phyloP scores from a whole-genome alignment of 1,140 invertebrate genomes.

The Papilio polyxenes region DNA sequence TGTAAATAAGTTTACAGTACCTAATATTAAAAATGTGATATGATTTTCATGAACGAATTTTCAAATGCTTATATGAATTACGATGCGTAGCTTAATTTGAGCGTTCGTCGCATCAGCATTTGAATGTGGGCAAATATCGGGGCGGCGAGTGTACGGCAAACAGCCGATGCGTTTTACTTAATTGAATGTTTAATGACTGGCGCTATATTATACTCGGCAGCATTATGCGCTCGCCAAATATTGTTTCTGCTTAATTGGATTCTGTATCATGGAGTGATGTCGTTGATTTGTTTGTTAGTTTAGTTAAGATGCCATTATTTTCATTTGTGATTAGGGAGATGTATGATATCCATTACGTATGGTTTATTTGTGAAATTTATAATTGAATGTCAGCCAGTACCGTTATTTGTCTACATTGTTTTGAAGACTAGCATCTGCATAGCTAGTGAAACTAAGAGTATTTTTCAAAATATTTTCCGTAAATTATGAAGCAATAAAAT shows the following conservation, averaged over 20 bases:
- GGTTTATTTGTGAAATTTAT: not conserved
- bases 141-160: conserved; percentile 64
- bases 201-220: conserved; percentile 42
- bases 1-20: not conserved
- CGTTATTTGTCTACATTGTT: not conserved
- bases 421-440: no score
- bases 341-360: not conserved
- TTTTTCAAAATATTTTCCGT: not conserved
- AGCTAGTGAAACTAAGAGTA: not conserved
- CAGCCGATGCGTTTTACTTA: conserved; percentile 72
- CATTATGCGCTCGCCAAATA: conserved; percentile 59
- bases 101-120: conserved; percentile 46
- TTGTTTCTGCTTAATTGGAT: conserved; percentile 63
- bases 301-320: conserved; percentile 22
- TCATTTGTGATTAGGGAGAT: not conserved
- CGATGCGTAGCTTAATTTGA: conserved; percentile 33
- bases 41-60: not conserved
- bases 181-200: conserved; percentile 74
- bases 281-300: conserved; percentile 22
- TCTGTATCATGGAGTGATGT: conserved; percentile 45
- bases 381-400: not conserved
- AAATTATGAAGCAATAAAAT: not conserved
- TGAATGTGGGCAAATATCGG: conserved; percentile 61
- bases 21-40: not conserved
- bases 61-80: conserved; percentile 17